A percentile compares a stretch with the other conserved stretches of the same genome.
Conservation (phyloP, 1,140 invertebrate species). For the Pseudoatta argentina region DNA sequence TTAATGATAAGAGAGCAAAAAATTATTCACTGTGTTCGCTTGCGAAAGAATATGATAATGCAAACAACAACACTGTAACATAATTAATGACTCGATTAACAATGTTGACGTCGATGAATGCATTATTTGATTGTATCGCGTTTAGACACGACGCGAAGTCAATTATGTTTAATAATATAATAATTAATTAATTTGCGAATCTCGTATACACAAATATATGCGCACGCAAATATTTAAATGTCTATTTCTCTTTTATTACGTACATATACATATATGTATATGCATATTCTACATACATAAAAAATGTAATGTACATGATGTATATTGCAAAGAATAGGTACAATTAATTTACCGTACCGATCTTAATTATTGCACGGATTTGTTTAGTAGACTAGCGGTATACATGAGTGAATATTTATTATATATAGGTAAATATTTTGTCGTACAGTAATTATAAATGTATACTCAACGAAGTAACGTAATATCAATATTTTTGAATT, state of each 20-base stretch:
- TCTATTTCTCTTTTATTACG: background rate
- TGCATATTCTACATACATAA: too few relatives aligned
- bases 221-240: conserved; percentile 15
- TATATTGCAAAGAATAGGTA: conserved; percentile 11
- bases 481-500: conserved; percentile 30
- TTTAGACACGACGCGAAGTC: conserved; percentile 1
- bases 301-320: background rate
- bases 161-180: conserved; percentile 25
- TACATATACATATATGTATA: background rate
- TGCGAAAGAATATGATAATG: conserved; percentile 6
- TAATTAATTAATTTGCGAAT: conserved; percentile 19
- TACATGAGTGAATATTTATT: conserved; percentile 7
- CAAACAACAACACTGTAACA: background rate
- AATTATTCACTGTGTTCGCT: background rate
- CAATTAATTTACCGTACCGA: background rate
- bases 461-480: background rate
- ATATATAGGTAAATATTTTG: conserved; percentile 41
- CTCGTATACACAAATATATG: background rate
- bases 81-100: conserved; percentile 26
- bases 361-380: conserved; percentile 26
- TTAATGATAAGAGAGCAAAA: conserved; percentile 23
- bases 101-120: background rate
- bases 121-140: background rate
- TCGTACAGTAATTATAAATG: conserved; percentile 38
- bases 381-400: conserved; percentile 11